Evolutionary conservation across 2,797 vertebrate species (phyloP), one percentile per base, ranked within the genome.

Genomic region (Danio jaintianensis): DNA sequence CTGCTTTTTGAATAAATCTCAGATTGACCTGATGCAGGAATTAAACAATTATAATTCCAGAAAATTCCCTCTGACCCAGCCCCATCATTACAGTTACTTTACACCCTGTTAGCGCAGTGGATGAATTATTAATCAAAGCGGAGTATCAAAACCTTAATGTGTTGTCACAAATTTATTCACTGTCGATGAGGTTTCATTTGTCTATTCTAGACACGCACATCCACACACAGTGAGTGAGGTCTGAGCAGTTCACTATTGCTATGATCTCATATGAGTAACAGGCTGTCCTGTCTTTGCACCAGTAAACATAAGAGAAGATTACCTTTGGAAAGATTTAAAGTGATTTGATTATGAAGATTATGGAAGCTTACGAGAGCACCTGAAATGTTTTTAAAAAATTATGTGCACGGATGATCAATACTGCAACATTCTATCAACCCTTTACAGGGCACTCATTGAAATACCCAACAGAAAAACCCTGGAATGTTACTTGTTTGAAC

Each of bases 11-110:
- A 80, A 66, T 43, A 83, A 84, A 86, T 87, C 73, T 85, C 78
- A 81, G 64, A 72, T 75, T 87, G 85, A 83, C 78, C 83, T 75
- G 68, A 76, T 82, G 53, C 66, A 55, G 79, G 78, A 78, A 85
- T 84, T 80, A 76, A 78, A n/a, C 72, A 29, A 68, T 36, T 73
- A 7, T 80, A 79, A 83, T 82, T 82, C 12, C 63, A 18, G 45
- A 72, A 62, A 82, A 74, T 70, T 74, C 48, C 40, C 61, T 61
- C 40, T 69, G 72, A 55, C n/a, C 12, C 62, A 22, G 20, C 3
- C 45, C 12, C 79, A 40, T 53, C 47, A 18, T 64, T 59, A 69
- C 20, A 70, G 61, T 79, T 64, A 86, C 76, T 36, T 18, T 47
- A 56, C n/a, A 40, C 45, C 15, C 43, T 61, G 20, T 7, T n/a